Evolutionary conservation across 2,888 invertebrate genomes (phyloP).

Genomic region (Camptogramma bilineatum): DNA sequence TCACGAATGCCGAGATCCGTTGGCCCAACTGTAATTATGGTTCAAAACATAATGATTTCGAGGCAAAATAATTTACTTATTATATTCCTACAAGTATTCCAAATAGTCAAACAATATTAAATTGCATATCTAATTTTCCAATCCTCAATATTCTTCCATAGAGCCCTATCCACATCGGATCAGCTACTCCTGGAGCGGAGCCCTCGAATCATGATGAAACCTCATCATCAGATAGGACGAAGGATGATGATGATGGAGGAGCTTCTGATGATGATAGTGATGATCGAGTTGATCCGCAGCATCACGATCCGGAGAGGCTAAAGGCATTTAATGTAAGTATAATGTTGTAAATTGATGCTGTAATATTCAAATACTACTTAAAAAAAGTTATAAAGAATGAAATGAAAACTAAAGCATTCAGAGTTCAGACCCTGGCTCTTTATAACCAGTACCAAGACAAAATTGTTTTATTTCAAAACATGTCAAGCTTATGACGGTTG

Average conservation of each 20-base stretch:
- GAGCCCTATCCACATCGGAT: slow-evolving; percentile 88
- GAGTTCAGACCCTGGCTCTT: too few relatives aligned
- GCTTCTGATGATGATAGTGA: slow-evolving; percentile 94
- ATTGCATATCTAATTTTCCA: slow-evolving; percentile 7
- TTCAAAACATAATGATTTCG: too few relatives aligned
- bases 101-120: not conserved
- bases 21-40: too few relatives aligned
- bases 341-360: not conserved
- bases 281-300: slow-evolving; percentile 94
- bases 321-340: slow-evolving; percentile 97
- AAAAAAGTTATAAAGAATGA: too few relatives aligned
- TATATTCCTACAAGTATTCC: not conserved
- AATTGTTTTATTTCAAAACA: too few relatives aligned
- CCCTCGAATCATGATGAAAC: slow-evolving; percentile 93
- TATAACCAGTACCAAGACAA: too few relatives aligned
- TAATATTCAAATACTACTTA: too few relatives aligned
- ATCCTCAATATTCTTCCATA: slow-evolving; percentile 56
- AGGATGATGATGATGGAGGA: slow-evolving; percentile 89
- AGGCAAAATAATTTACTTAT: too few relatives aligned
- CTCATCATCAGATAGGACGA: slow-evolving; percentile 94
- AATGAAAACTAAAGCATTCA: too few relatives aligned
- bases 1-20: too few relatives aligned
- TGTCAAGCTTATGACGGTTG: too few relatives aligned
- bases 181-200: slow-evolving; percentile 77
- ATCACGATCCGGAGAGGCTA: slow-evolving; percentile 96